These are phyloP conservation scores for Varanus salvator DNA, from an alignment of 2,113 vertebrate species.

Conservation along the genomic window DNA sequence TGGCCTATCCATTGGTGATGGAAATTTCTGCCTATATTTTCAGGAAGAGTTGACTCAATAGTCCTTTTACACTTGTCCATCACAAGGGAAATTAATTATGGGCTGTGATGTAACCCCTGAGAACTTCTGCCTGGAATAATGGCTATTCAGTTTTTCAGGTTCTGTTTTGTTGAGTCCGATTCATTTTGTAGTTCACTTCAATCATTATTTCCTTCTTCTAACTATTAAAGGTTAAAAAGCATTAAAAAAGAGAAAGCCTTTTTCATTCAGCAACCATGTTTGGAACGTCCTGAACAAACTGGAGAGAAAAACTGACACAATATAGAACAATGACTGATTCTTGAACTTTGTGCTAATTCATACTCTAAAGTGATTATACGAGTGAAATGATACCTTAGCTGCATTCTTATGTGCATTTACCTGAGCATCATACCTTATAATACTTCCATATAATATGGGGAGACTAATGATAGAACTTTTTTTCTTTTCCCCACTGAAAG, in stretches of 20 bases:
- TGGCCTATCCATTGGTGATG: too few relatives aligned
- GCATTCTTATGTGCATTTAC: background rate
- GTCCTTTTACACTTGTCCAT: background rate
- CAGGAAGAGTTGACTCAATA: background rate
- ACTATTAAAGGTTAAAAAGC: background rate
- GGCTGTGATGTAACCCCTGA: background rate
- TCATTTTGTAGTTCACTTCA: background rate
- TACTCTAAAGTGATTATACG: background rate
- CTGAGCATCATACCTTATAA: background rate
- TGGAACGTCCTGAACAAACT: background rate
- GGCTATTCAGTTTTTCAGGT: background rate
- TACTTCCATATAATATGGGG: too few relatives aligned
- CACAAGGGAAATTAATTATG: background rate
- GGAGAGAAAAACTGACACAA: background rate
- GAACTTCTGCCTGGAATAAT: slow-evolving; percentile 1
- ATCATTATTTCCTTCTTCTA: background rate
- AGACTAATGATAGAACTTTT: too few relatives aligned
- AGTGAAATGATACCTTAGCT: background rate
- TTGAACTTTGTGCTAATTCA: background rate
- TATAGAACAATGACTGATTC: background rate
- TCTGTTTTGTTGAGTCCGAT: background rate
- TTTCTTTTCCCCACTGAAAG: too few relatives aligned
- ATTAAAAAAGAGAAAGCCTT: background rate
- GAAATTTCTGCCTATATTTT: background rate
- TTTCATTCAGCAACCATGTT: background rate